Evolutionary conservation across 1,140 invertebrate genomes (phyloP), one percentile per base, ranked within the genome.

Genomic region (Hycleus phaleratus): DNA sequence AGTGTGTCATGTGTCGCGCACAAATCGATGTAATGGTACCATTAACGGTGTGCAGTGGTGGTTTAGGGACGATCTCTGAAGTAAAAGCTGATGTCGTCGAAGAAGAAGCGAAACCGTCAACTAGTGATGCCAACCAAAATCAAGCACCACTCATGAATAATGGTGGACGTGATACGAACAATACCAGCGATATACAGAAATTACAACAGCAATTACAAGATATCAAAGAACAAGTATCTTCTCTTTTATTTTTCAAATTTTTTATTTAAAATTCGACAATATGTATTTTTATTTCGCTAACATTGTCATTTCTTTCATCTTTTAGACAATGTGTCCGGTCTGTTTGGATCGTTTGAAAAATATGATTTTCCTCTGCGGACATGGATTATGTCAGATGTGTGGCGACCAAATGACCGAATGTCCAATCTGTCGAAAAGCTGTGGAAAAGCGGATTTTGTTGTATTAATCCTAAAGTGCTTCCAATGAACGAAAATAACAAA

Each of bases 341-440:
- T 98, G 95, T 76, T 82, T 98, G 79, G 95, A 98, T 78, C 85
- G 94, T 24, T 79, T 97, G 67, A 97, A 96, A 77, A 98, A 98
- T 75, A 97, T 98, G 93, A 95, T 97, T 63, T 98, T 97, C 77
- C 81, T 97, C 3, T 98, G 95, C 75, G 95, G 95, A 6, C 95
- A 98, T 76, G 95, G 94, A 49, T 91, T 93, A 26, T 98, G 95
- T 74, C 95, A 98, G 78, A 93, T 95, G 88, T 98, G 95, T 77
- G 95, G 95, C 9, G 95, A 98, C 79, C 84, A 93, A 62, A 96
- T 98, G 85, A 86, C 87, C 50, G 94, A 96, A 67, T 98, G 95
- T 74, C 95, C 95, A 5, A 98, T 98, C 68, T 98, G 95, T 75
- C 83, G 95, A 54, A 97, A 98, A 77, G 83, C 88, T 49, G 93